These are phyloP conservation scores for Timandra comae DNA, from an alignment of 2,888 invertebrate species.

Conservation along the genomic window DNA sequence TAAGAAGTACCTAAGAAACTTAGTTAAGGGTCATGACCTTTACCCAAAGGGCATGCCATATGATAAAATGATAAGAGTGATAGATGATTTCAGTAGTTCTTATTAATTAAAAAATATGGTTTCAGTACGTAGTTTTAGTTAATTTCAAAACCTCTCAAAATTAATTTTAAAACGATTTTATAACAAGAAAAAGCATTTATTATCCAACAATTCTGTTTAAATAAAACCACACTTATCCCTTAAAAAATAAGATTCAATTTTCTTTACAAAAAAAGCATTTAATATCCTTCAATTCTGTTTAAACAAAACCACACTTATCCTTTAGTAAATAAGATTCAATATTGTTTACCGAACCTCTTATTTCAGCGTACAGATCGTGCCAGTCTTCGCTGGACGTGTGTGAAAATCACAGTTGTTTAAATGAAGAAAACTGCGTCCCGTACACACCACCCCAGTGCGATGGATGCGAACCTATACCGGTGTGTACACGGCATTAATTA, in stretches of 20 bases:
- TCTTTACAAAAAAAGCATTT: neutral
- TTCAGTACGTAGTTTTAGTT: no score
- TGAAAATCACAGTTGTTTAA: slow-evolving; percentile 48
- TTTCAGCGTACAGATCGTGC: slow-evolving; percentile 58
- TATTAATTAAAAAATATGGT: no score
- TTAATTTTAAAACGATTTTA: no score
- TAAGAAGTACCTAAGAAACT: no score
- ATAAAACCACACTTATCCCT: neutral
- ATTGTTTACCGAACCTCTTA: no score
- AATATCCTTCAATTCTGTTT: neutral
- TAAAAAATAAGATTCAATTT: neutral
- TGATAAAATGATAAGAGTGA: no score
- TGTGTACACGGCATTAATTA: slow-evolving; percentile 31
- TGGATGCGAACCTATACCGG: slow-evolving; percentile 56
- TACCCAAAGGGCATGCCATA: no score
- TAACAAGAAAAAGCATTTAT: neutral
- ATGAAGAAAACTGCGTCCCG: slow-evolving; percentile 50
- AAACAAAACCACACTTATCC: neutral
- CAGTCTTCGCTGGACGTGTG: slow-evolving; percentile 46
- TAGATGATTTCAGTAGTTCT: no score
- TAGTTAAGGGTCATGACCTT: no score
- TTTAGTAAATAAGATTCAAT: neutral
- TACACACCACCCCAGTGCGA: slow-evolving; percentile 51
- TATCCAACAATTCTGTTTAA: neutral
- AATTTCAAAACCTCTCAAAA: no score